Evolutionary conservation across 2,888 invertebrate species (phyloP), one percentile per base, ranked within the genome.

Genomic region (Ophion obscuratus): DNA sequence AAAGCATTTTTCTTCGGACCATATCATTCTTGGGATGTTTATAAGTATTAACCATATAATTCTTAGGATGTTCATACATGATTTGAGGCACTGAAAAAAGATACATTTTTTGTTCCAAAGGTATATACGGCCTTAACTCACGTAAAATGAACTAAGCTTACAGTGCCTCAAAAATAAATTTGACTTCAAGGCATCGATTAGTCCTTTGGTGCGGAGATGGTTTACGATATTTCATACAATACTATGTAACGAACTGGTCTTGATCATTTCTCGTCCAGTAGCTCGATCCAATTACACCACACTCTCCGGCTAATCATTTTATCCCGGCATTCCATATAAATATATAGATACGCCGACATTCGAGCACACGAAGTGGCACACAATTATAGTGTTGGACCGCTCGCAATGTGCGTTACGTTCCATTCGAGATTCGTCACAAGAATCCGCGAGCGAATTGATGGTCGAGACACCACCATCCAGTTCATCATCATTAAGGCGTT

Each of bases 401-500:
- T 36, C 36, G 73, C 75, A 61, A 81, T 62, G 76, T 70, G 31
- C 81, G 81, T 84, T 73, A 76, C 76, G 71, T 81, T 81, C 57
- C 31, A 67, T 62, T 79, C 74, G 31, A 70, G 81, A 81, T 84
- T 84, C 84, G 84, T 84, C 81, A 77, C 81, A 81, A 76, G 76
- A 71, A 81, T 84, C 81, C 71, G 68, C 67, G 62, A 44, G 68
- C 9, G 44, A 78, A 70, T 47, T 78, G 44, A 47, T 64, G 75
- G 31, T 24, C 31, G 27, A 47, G 68, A 61, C 44, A 74, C 66
- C 47, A 47, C 47, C 53, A 44, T 77, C 85, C 85, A 86, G 88
- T 88, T 89, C 89, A 90, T 89, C 90, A 90, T 92, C 92, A 92
- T 92, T 91, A 92, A 90, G 89, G 24, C 88, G 89, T 90, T 89